These are phyloP conservation scores for Phalacrocorax carbo DNA, from an alignment of 2,113 vertebrate species.

Conservation along the genomic window DNA sequence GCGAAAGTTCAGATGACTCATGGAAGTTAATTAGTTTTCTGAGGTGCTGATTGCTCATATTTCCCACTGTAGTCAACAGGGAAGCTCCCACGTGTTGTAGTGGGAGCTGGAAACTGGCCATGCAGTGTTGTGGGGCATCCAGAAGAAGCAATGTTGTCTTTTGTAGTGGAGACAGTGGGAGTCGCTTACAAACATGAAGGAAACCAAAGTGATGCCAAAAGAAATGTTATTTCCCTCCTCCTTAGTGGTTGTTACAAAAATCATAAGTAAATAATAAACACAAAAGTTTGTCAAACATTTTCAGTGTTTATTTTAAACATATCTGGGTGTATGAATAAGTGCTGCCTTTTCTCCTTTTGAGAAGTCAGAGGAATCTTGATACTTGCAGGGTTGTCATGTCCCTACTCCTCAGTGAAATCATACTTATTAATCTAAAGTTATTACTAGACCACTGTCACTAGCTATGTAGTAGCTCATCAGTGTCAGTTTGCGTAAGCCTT, in stretches of 20 bases:
- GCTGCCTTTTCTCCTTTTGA: neutral
- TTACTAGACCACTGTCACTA: neutral
- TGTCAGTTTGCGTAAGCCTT: neutral
- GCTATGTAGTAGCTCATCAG: neutral
- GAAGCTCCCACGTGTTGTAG: neutral
- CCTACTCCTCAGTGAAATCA: neutral
- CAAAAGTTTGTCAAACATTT: neutral
- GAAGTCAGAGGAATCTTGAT: neutral
- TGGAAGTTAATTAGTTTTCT: constrained; percentile 49
- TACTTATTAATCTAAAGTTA: neutral
- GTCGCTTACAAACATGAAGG: constrained; percentile 31
- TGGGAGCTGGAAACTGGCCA: constrained; percentile 30
- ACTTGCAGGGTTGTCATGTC: accelerated
- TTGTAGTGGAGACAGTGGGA: constrained; percentile 44
- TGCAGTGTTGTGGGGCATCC: neutral
- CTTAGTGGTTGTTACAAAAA: constrained; percentile 16
- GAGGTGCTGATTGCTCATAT: constrained; percentile 12
- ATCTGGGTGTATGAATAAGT: neutral
- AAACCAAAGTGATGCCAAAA: constrained; percentile 15
- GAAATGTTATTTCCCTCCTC: constrained; percentile 23
- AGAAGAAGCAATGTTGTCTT: neutral
- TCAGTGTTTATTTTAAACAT: neutral
- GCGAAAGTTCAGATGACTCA: constrained; percentile 14
- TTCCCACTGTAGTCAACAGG: constrained; percentile 3
- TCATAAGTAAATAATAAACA: neutral